Evolutionary conservation across 2,888 invertebrate genomes (phyloP), one percentile per base, ranked within the genome.

Genomic region (Hyalella azteca): DNA sequence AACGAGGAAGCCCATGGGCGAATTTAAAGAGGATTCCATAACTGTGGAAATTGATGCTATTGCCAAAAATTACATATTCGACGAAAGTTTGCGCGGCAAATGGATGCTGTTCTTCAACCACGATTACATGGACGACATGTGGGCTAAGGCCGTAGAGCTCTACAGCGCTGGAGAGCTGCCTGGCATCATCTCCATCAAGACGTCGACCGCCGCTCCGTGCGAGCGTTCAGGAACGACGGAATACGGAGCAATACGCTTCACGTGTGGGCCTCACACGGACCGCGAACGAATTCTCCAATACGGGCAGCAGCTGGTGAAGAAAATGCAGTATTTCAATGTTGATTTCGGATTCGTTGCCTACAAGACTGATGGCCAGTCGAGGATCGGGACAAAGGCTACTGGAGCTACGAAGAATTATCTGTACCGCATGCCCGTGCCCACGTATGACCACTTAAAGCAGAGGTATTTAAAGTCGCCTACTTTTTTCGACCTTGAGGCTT

Each of bases 1-100:
- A n/a, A n/a, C n/a, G n/a, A n/a, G n/a, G n/a, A 66, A 66, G 36
- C 66, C 66, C 9, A 66, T 66, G 66, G 32, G 36, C 11, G 66
- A 66, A 36, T 66, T 36, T 22, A 19, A 66, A 11, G 66, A 66
- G 29, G 26, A 36, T n/a, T 5, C 5, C 7, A 22, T 66, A 2
- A 66, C 5, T 7, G 22, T 66, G 7, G 36, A 36, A 19, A 36
- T 36, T 15, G 7, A 11, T 13, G 29, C 32, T 19, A 66, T 66
- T 4, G 7, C 66, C 3, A 19, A 9, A 19, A 66, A 36, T 0
- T 66, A 36, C 19, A 32, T 19, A n/a, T 66, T 29, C 19, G 29
- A 22, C 5, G 32, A n/a, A 15, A n/a, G 36, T 4, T 4, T 36
- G 66, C n/a, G 36, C 32, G 66, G 66, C 32, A 66, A 66, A 36